These are phyloP conservation scores for Chrysemys picta DNA, from an alignment of 2,113 vertebrate species.

Conservation along the genomic window DNA sequence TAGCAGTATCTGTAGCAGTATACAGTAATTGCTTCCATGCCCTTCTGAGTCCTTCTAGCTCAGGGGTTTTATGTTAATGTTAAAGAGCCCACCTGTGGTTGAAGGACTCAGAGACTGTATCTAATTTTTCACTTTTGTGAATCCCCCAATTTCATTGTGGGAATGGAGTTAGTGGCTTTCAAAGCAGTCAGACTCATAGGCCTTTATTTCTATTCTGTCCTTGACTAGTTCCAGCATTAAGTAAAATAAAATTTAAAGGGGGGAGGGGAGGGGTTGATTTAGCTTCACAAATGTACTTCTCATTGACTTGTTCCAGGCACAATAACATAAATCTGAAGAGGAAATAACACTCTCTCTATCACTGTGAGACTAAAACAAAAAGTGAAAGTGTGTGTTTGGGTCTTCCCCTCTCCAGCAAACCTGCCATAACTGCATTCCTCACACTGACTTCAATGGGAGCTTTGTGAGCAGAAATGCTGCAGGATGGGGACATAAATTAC, in stretches of 20 bases:
- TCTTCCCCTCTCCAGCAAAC: background rate
- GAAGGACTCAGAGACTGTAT: background rate
- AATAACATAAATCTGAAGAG: background rate
- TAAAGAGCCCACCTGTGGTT: conserved; percentile 55
- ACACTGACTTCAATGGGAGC: background rate
- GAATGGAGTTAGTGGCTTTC: conserved; percentile 4
- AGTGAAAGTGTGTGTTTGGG: background rate
- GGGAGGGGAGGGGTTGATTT: background rate
- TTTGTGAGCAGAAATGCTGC: background rate
- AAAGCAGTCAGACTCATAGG: background rate
- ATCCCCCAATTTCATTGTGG: conserved; percentile 38
- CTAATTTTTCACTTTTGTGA: conserved; percentile 40
- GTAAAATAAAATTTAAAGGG: background rate
- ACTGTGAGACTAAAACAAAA: conserved; percentile 37
- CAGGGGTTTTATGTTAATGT: conserved; percentile 23
- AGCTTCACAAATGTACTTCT: background rate
- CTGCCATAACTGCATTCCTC: background rate
- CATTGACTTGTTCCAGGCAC: background rate
- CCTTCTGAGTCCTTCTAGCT: background rate
- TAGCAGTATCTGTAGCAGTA: background rate
- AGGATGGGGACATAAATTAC: background rate
- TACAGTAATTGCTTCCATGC: conserved; percentile 5
- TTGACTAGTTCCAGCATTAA: conserved; percentile 31
- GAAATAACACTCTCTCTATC: background rate
- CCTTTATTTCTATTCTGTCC: conserved; percentile 51